A percentile compares a stretch with the other conserved stretches of the same genome.
phyloP scores from a whole-genome alignment of 2,797 vertebrate species.

The Bufotes viridis region DNA sequence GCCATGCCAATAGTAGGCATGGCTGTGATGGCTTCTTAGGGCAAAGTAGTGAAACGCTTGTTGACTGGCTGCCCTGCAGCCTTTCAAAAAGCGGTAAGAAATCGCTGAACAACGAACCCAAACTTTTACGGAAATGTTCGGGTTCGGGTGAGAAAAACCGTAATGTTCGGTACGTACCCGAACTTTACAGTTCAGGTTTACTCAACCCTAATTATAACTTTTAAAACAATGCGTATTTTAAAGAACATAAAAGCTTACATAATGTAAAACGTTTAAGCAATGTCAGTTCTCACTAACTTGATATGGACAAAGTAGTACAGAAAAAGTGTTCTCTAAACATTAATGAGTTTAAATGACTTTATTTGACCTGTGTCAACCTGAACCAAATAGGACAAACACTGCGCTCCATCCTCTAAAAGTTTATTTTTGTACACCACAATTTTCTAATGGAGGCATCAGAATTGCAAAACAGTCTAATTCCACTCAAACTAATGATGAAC shows the following conservation, averaged over 20 bases:
- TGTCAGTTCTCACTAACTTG: not conserved
- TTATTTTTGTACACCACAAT: constrained; percentile 70
- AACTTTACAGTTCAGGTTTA: too few relatives aligned
- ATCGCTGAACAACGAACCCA: too few relatives aligned
- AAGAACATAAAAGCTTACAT: not conserved
- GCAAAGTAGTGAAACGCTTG: too few relatives aligned
- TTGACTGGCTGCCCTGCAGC: too few relatives aligned
- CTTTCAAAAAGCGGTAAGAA: too few relatives aligned
- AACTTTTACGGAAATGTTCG: too few relatives aligned
- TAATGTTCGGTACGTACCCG: too few relatives aligned
- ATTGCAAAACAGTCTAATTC: constrained; percentile 70
- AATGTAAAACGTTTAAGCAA: not conserved
- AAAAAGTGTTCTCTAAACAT: constrained; percentile 65
- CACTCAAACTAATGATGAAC: constrained; percentile 70
- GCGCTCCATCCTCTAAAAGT: constrained; percentile 67
- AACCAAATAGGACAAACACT: constrained; percentile 70
- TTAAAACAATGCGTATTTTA: not conserved
- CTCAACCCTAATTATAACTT: too few relatives aligned
- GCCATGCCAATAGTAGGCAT: too few relatives aligned
- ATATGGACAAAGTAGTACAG: constrained; percentile 52
- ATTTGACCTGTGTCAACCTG: constrained; percentile 58
- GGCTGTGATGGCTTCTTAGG: too few relatives aligned
- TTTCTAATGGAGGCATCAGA: constrained; percentile 73
- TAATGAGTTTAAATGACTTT: constrained; percentile 66
- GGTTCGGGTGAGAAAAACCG: too few relatives aligned